Base-by-base conservation (phyloP, 1,140 invertebrate species). In the Trichomalopsis sarcophagae region DNA sequence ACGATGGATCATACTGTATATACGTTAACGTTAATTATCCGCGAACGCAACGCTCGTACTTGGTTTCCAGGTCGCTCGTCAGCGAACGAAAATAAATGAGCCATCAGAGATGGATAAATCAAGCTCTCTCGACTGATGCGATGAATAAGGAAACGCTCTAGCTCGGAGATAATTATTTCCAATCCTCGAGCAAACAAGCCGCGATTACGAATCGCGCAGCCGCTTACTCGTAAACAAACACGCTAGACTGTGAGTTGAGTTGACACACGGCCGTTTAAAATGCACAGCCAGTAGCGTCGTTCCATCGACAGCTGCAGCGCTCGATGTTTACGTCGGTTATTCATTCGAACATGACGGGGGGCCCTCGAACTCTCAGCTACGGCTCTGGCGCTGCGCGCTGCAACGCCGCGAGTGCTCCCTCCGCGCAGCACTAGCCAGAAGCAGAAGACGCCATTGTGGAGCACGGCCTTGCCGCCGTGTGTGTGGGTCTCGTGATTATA, bases 401-500 rank as follows among this genome's bases (percentile, higher is more conserved):
- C 30, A 62, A 23, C 44, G 44, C 33, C 81, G 73, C 27, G 74
- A 62, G 62, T 33, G 33, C n/a, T 33, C 68, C 44, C 17, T 74
- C 73, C 23, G 68, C 36, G 66, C 81, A 10, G 4, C 17, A 14
- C 17, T 0, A 55, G 71, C 47, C 66, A 36, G 17, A 6, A 81
- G 86, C 79, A 87, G 80, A 87, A 84, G 80, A 87, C 83, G 81
- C 81, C 81, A 86, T 83, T 77, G 55, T 62, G 75, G 30, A 76
- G 47, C 81, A 44, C 79, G 85, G 69, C 69, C 66, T 82, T 73
- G 78, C 50, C 23, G 40, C 27, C 68, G 23, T 71, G 68, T 71
- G 23, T 71, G 23, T 71, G 50, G 44, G 21, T 83, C 74, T n/a
- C 74, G 73, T 69, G 81, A 66, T 62, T 81, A 71, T 81, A 71